Evolutionary conservation across 2,113 vertebrate species (phyloP).

Genomic region (Tinamus guttatus): DNA sequence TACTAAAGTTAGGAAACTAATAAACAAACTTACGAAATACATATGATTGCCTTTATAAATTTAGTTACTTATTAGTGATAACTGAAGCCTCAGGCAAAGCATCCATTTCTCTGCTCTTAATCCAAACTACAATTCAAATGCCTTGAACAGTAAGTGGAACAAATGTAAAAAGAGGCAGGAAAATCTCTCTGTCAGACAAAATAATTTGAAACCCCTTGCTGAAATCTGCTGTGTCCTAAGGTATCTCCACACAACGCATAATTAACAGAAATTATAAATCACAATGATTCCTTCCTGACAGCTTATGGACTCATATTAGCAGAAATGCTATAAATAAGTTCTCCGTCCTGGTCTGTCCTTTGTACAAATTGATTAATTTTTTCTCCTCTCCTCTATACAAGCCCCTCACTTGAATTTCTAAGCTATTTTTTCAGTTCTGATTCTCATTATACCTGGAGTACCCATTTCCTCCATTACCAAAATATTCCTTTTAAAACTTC

Average conservation of each 20-base stretch:
- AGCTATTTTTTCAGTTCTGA: background rate
- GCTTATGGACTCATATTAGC: background rate
- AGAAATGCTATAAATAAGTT: background rate
- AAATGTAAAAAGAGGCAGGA: background rate
- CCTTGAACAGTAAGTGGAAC: background rate
- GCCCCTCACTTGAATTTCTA: background rate
- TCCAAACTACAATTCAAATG: background rate
- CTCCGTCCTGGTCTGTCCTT: background rate
- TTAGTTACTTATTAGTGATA: background rate
- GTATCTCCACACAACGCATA: background rate
- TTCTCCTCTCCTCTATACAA: background rate
- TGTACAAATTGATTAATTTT: background rate
- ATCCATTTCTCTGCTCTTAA: background rate
- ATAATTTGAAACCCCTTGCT: background rate
- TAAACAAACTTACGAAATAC: background rate
- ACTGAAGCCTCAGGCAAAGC: background rate
- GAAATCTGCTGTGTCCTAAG: background rate
- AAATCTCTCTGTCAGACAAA: background rate
- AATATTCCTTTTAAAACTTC: background rate
- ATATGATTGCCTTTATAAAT: background rate
- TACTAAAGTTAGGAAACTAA: background rate
- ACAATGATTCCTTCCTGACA: background rate
- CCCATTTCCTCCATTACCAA: background rate
- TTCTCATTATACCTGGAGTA: background rate
- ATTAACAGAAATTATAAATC: background rate